phyloP scores from a whole-genome alignment of 2,113 vertebrate genomes.

The Pygoscelis adeliae region DNA sequence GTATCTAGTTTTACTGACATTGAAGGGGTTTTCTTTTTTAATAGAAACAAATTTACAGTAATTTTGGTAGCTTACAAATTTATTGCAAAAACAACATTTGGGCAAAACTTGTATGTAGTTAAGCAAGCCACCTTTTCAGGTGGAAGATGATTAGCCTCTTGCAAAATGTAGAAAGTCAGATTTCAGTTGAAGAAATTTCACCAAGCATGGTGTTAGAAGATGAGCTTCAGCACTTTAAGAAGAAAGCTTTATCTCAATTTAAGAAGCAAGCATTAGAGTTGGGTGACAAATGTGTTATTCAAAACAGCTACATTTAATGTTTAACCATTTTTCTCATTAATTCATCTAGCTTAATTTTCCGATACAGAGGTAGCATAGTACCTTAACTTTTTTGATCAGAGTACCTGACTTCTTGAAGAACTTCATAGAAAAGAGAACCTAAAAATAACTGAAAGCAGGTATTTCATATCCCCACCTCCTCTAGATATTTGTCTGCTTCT shows the following conservation, averaged over 20 bases:
- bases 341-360: not conserved
- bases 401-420: not conserved
- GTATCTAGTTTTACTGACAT: not conserved
- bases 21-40: not conserved
- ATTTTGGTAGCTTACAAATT: not conserved
- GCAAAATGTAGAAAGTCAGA: not conserved
- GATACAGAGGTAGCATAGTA: not conserved
- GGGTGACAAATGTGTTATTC: not conserved
- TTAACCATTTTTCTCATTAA: not conserved
- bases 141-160: not conserved
- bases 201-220: not conserved
- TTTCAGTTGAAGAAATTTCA: not conserved
- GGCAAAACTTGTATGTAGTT: not conserved
- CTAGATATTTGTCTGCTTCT: not conserved
- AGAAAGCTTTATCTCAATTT: not conserved
- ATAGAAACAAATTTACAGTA: not conserved
- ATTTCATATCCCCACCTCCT: not conserved
- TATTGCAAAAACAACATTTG: not conserved
- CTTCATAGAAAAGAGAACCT: not conserved
- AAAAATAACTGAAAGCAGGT: not conserved
- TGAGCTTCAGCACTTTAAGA: not conserved
- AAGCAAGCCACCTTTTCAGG: not conserved
- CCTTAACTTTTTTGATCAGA: not conserved
- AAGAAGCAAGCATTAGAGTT: not conserved
- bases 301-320: not conserved